A percentile compares a stretch with the other conserved stretches of the same genome.
Evolutionary conservation across 2,797 vertebrate genomes (phyloP).

Genomic region (Mormyrops attenuatus): DNA sequence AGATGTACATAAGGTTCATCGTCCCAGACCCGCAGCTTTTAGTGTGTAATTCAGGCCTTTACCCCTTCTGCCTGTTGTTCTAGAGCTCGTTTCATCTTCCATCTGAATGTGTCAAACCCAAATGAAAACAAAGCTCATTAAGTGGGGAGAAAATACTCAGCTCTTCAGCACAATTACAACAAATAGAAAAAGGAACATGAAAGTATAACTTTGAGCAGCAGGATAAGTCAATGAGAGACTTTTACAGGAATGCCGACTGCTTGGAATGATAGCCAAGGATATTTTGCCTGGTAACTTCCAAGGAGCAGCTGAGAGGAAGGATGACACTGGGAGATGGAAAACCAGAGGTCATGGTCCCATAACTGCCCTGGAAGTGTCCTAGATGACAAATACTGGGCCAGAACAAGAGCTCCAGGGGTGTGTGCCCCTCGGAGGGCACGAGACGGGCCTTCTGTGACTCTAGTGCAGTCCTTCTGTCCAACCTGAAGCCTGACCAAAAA

Average conservation of each 20-base stretch:
- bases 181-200: neutral
- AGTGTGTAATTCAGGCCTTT: neutral
- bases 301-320: neutral
- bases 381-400: neutral
- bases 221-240: neutral
- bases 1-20: neutral
- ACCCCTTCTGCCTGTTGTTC: neutral
- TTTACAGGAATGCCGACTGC: neutral
- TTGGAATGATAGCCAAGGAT: neutral
- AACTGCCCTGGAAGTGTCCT: neutral
- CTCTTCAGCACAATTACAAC: neutral
- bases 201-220: neutral
- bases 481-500: neutral
- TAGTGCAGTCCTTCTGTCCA: neutral
- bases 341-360: neutral
- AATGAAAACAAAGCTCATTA: neutral
- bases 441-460: neutral
- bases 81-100: neutral
- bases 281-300: neutral
- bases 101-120: neutral
- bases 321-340: neutral
- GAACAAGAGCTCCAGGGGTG: neutral
- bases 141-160: neutral
- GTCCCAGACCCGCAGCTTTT: neutral
- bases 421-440: neutral